Evolutionary conservation across 2,797 vertebrate genomes (phyloP), one percentile per base, ranked within the genome.

Genomic region (Gymnodraco acuticeps): DNA sequence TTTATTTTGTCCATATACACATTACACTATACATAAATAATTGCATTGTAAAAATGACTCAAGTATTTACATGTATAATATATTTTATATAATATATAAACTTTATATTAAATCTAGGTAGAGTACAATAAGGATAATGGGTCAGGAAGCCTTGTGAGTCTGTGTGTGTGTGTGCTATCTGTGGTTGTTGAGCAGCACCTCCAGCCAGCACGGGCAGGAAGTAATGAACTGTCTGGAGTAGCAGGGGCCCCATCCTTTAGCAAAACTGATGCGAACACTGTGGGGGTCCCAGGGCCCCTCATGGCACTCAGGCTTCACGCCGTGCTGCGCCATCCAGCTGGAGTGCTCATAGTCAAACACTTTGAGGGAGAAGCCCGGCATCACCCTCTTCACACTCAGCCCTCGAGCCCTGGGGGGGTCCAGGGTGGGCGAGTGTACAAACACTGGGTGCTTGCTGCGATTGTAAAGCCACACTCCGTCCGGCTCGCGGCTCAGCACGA

Each of bases 1-100:
- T 89, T 95, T 89, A 95, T 94, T 95, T 91, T 95, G 95, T 96
- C 95, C 96, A 96, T 97, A 96, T 97, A 98, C 96, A 97, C 97
- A 98, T 97, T 97, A 97, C 97, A 98, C 96, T 96, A 94, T 97
- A 99, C 97, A 99, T 99, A 99, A 99, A 99, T 99, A 99, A 98
- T 97, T 96, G 97, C 96, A 97, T 96, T 96, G 96, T 99, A 99
- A 98, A 99, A 99, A 99, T 96, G 96, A 98, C 97, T 98, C 96
- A 96, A 82, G 93, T 99, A 99, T 99, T 98, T 99, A 99, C 98
- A 99, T 95, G 97, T 98, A 97, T 97, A 97, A 98, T 98, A 98
- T 98, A 98, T 96, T 97, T 98, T 96, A 98, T 98, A 98, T 97
- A 99, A 98, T 98, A 98, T 98, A 98, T 92, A 92, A 89, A 93